These are phyloP conservation scores for Catharus ustulatus DNA, from an alignment of 2,797 vertebrate species.

Conservation along the genomic window DNA sequence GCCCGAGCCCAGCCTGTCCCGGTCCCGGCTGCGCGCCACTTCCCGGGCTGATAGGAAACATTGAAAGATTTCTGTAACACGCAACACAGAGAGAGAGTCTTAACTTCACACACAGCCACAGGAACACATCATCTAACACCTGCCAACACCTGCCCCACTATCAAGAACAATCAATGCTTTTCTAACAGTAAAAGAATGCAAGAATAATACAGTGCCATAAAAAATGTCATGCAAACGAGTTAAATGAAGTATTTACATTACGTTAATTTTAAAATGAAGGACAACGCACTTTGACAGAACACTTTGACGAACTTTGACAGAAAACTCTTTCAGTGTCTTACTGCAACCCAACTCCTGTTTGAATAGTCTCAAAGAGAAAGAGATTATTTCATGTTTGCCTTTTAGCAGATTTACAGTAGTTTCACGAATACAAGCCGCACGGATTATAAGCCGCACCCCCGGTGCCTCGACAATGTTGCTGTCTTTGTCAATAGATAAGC, in stretches of 20 bases:
- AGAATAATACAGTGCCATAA: not conserved
- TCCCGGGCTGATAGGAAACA: conserved; percentile 99
- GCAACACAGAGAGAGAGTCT: conserved; percentile 80
- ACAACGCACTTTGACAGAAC: not conserved
- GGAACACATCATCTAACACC: conserved; percentile 52
- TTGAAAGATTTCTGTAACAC: conserved; percentile 98
- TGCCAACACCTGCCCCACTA: conserved; percentile 23
- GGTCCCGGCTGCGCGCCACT: conserved; percentile 90
- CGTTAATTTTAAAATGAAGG: not conserved
- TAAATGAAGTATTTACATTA: not conserved
- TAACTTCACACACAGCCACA: conserved; percentile 73
- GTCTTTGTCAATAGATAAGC: no score
- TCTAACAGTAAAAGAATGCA: not conserved
- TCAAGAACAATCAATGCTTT: not conserved
- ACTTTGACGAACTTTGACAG: not conserved
- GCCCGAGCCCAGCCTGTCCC: conserved; percentile 85
- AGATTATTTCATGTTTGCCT: not conserved
- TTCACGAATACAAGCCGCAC: no score
- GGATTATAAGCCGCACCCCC: no score
- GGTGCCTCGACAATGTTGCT: no score
- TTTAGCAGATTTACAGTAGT: not conserved
- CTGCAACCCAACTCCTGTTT: not conserved
- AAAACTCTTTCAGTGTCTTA: not conserved
- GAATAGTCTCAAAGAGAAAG: not conserved
- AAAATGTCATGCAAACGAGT: not conserved